Evolutionary conservation across 2,797 vertebrate species (phyloP), one percentile per base, ranked within the genome.

Genomic region (Fistularia commersonii): DNA sequence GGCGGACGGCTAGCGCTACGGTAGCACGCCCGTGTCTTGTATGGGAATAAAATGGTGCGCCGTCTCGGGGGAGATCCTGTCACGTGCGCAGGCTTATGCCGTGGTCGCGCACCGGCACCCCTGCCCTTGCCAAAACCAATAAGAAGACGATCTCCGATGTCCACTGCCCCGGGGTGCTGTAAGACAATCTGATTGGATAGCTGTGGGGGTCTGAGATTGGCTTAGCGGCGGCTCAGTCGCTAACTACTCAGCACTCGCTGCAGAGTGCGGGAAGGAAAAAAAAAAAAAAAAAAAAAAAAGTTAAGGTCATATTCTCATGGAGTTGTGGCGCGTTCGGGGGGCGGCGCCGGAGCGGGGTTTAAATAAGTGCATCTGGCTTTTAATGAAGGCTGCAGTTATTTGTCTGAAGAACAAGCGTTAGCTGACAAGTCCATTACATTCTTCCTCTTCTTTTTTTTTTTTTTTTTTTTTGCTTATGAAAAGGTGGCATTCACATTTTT

Each of bases 151-250:
- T 78, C 77, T 79, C 79, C 60, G 12, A 67, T 79, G 82, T 82
- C 76, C 77, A 50, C 77, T 74, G 71, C 6, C 80, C 80, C 63
- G 35, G 74, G 77, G 77, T 68, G 81, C 73, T 75, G 82, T 84
- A 83, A 86, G 70, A 82, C 84, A 73, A 88, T 86, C 77, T 83
- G 80, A 84, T 84, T 82, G 80, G 79, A 83, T 74, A 77, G 72
- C 79, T 62, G 66, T 51, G 67, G 79, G 75, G 77, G 64, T 77
- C 85, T 70, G 77, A 75, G 80, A 82, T 82, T 80, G 75, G 67
- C 76, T 82, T 74, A 78, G 72, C 67, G 32, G 70, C 34, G 13
- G 77, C 78, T 71, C 70, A 56, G 67, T 70, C 61, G 32, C 76
- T 72, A 66, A 68, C 69, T 45, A 53, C 73, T 56, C 76, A 48